Percentiles rank a stretch among this genome's conserved stretches.
Evolutionary conservation across 2,797 vertebrate genomes (phyloP).

Genomic region (Crenuchus spilurus): DNA sequence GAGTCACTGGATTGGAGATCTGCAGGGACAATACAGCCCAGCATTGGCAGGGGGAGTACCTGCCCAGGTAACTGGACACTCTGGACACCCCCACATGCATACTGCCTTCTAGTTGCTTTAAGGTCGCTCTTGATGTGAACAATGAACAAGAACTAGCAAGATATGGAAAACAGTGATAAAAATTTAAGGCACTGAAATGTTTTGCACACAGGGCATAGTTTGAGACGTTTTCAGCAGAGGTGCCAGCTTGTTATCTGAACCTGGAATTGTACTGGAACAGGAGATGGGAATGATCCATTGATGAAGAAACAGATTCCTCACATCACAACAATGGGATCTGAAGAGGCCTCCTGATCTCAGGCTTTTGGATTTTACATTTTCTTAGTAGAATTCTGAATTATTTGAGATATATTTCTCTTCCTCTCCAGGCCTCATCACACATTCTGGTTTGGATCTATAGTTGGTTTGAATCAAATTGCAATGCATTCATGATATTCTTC

Average conservation of each 20-base stretch:
- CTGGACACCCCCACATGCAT: slow-evolving; percentile 33
- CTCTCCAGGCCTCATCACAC: neutral
- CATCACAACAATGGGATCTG: neutral
- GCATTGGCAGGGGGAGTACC: slow-evolving; percentile 69
- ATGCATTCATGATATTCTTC: neutral
- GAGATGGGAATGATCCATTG: neutral
- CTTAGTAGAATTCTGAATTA: no score
- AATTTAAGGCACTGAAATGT: neutral
- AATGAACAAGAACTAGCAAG: slow-evolving; percentile 5
- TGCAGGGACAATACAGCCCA: slow-evolving; percentile 35
- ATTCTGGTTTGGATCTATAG: neutral
- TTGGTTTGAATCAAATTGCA: neutral
- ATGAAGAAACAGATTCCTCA: neutral
- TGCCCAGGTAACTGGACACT: slow-evolving; percentile 72
- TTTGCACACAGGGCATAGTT: neutral
- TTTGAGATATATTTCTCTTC: no score
- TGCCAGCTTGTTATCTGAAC: neutral
- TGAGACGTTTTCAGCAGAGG: neutral
- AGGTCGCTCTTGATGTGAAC: slow-evolving; percentile 15
- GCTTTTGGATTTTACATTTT: slow-evolving; percentile 4
- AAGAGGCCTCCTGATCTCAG: neutral
- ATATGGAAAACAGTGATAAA: neutral
- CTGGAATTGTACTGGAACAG: slow-evolving; percentile 6
- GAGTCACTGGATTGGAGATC: slow-evolving; percentile 64
- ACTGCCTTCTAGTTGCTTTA: slow-evolving; percentile 15